These are phyloP conservation scores for Micromussa lordhowensis DNA, from an alignment of 92 coral and sea anemone species.

Conservation along the genomic window DNA sequence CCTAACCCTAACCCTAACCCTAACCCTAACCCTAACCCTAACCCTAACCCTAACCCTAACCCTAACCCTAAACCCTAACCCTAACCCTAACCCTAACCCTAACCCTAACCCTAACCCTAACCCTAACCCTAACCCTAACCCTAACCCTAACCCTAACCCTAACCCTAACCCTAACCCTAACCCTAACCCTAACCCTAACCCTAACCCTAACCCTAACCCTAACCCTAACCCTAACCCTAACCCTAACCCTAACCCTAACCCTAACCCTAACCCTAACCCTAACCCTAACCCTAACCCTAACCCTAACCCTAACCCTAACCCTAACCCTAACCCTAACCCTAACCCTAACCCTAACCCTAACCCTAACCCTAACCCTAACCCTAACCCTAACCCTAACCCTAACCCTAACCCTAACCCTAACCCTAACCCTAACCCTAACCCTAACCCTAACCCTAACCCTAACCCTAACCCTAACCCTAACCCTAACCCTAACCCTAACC, in stretches of 20 bases:
- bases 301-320: conserved; percentile 29
- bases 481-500: conserved; percentile 5
- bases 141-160: conserved; percentile 43
- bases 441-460: conserved; percentile 20
- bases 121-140: conserved; percentile 35
- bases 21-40: conserved; percentile 42
- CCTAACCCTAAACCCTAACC: conserved; percentile 50
- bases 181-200: conserved; percentile 43
- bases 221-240: conserved; percentile 45
- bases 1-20: conserved; percentile 44
- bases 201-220: conserved; percentile 50
- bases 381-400: conserved; percentile 51
- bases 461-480: conserved; percentile 23
- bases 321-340: conserved; percentile 20
- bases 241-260: conserved; percentile 44
- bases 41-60: conserved; percentile 55
- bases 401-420: conserved; percentile 50
- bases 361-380: conserved; percentile 51
- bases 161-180: conserved; percentile 44
- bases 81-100: conserved; percentile 45
- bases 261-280: conserved; percentile 41
- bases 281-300: conserved; percentile 21
- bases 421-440: conserved; percentile 41
- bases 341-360: conserved; percentile 25
- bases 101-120: conserved; percentile 48